These are phyloP conservation scores for Hypothenemus hampei DNA, from an alignment of 1,140 invertebrate genomes.

Conservation along the genomic window DNA sequence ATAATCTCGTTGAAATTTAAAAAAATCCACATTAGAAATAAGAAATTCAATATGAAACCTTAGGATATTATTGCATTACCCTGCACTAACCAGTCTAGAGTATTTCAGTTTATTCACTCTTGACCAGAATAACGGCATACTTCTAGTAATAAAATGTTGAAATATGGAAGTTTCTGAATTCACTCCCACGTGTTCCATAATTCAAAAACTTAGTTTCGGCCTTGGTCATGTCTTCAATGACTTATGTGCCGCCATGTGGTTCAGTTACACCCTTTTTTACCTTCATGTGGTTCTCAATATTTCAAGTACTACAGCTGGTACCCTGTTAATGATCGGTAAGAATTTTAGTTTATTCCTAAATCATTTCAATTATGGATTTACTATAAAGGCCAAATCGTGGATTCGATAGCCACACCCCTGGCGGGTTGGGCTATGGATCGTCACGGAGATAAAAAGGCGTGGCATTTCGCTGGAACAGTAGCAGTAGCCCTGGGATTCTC, in stretches of 20 bases:
- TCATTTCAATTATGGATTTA: conserved; percentile 40
- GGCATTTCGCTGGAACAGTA: conserved; percentile 76
- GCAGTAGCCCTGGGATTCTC: conserved; percentile 67
- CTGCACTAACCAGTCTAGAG: no score
- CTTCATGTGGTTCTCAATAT: conserved; percentile 74
- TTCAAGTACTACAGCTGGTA: conserved; percentile 67
- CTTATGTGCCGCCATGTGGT: conserved; percentile 89
- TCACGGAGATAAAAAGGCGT: conserved; percentile 69
- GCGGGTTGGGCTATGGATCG: conserved; percentile 79
- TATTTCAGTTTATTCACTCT: no score
- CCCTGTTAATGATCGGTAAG: conserved; percentile 68
- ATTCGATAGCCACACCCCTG: conserved; percentile 80
- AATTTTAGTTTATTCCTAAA: conserved; percentile 9
- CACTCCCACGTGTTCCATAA: conserved; percentile 9
- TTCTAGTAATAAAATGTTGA: not conserved
- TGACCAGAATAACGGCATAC: no score
- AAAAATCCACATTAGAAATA: no score
- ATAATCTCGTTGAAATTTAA: no score
- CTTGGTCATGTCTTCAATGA: conserved; percentile 90
- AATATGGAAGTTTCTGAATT: conserved; percentile 23
- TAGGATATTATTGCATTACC: no score
- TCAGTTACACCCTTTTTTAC: conserved; percentile 86
- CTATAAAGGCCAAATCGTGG: conserved; percentile 82
- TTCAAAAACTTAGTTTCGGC: conserved; percentile 62
- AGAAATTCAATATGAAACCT: no score